These are phyloP conservation scores for Hyles vespertilio DNA, from an alignment of 1,140 invertebrate genomes.

Conservation along the genomic window DNA sequence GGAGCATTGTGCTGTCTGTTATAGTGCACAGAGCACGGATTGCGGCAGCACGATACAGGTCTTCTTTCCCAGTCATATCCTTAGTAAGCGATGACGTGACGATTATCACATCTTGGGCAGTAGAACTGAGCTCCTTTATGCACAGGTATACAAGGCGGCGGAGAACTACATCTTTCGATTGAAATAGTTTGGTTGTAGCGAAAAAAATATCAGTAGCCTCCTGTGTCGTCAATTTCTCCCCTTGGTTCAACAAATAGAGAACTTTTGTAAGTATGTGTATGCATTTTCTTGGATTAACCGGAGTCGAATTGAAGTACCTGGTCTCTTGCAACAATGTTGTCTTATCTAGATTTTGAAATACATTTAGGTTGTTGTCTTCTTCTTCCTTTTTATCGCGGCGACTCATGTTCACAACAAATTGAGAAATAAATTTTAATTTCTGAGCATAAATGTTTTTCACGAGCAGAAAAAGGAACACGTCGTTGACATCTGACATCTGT, in stretches of 20 bases:
- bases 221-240: slow-evolving; percentile 88
- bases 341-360: slow-evolving; percentile 95
- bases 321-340: slow-evolving; percentile 97
- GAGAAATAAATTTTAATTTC: too few species aligned
- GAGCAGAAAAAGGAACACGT: too few species aligned
- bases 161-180: slow-evolving; percentile 95
- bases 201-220: slow-evolving; percentile 99
- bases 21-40: slow-evolving; percentile 97
- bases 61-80: slow-evolving; percentile 99
- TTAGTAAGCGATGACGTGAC: slow-evolving; percentile 98
- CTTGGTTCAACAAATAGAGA: slow-evolving; percentile 94
- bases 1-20: slow-evolving; percentile 96
- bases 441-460: too few species aligned
- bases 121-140: slow-evolving; percentile 96
- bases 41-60: slow-evolving; percentile 95
- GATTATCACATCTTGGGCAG: slow-evolving; percentile 99
- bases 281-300: slow-evolving; percentile 97
- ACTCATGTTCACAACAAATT: slow-evolving; percentile 27
- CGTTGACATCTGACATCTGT: too few species aligned
- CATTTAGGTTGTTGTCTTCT: slow-evolving; percentile 82
- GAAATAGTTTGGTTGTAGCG: slow-evolving; percentile 99
- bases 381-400: slow-evolving; percentile 49
- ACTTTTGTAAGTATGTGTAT: slow-evolving; percentile 96
- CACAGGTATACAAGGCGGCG: slow-evolving; percentile 96
- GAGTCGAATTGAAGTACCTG: slow-evolving; percentile 96